Evolutionary conservation across 1,140 invertebrate genomes (phyloP), one percentile per base, ranked within the genome.

Genomic region (Atta colombica): DNA sequence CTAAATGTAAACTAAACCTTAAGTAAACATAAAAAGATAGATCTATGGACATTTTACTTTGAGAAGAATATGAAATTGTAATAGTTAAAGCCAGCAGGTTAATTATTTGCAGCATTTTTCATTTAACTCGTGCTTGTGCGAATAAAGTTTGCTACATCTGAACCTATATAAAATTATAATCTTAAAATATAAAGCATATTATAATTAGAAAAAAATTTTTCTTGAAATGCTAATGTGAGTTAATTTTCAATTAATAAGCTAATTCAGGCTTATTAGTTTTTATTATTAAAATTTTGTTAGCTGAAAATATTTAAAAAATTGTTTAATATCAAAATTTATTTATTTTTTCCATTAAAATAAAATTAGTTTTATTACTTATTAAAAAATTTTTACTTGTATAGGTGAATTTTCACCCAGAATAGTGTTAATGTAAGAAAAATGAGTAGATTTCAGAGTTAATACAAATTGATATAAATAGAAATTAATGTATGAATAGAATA

Each of bases 1-100:
- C 68, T 84, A 49, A 84, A 49, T 74, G 80, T 84, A 84, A 84
- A 75, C 25, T 75, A 84, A 84, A 84, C 8, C 80, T 74, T 61
- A 51, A 61, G 45, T 75, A 58, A 82, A 82, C n/a, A 60, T 72
- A 82, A 82, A 72, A 81, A 82, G 10, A 65, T 58, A 28, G 16
- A 55, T 81, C 49, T 39, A 55, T 21, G n/a, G 18, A 39, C 49
- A 21, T 35, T 35, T 35, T 18, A 45, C 4, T 68, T 55, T 60
- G 8, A 28, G 21, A 51, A 60, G 18, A 77, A 51, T 63, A 21
- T 18, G 16, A 71, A 12, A 55, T 25, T 55, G 14, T 55, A 8
- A 14, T 28, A 3, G 14, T 8, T 55, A n/a, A 58, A 71, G 58
- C 21, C 25, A 49, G 25, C 10, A n/a, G 39, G 35, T 65, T 63